Evolutionary conservation across 2,888 invertebrate species (phyloP).

Genomic region (Hydroisotoma schaefferi): DNA sequence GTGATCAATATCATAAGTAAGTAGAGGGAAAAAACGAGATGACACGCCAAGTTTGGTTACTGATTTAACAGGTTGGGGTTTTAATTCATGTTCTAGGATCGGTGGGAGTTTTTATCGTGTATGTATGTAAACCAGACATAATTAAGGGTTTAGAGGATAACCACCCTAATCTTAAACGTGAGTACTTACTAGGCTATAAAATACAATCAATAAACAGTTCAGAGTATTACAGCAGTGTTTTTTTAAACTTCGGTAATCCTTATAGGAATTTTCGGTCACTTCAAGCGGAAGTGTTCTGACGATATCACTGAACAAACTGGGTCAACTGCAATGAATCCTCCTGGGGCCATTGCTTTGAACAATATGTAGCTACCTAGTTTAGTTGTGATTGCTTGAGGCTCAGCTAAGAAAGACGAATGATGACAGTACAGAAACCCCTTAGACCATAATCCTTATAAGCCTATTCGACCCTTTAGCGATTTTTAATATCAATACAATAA

Average conservation of each 20-base stretch:
- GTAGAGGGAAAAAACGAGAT: no score
- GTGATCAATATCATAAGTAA: constrained; percentile 38
- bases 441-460: not conserved
- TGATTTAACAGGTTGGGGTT: no score
- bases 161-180: constrained; percentile 38
- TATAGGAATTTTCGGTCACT: constrained; percentile 15
- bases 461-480: no score
- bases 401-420: constrained; percentile 1
- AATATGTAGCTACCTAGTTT: no score
- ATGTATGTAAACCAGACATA: constrained; percentile 45
- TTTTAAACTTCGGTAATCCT: not conserved
- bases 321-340: constrained; percentile 5
- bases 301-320: constrained; percentile 20
- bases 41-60: no score
- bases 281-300: constrained; percentile 24
- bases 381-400: constrained; percentile 3
- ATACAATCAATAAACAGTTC: not conserved
- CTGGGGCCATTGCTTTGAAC: no score
- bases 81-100: constrained; percentile 32
- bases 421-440: not conserved
- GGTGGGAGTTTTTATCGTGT: constrained; percentile 42
- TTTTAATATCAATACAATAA: no score
- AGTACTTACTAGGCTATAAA: not conserved
- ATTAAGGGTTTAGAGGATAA: constrained; percentile 36
- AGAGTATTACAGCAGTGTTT: not conserved